These are phyloP conservation scores for Leptothorax acervorum DNA, from an alignment of 2,888 invertebrate species.

Conservation along the genomic window DNA sequence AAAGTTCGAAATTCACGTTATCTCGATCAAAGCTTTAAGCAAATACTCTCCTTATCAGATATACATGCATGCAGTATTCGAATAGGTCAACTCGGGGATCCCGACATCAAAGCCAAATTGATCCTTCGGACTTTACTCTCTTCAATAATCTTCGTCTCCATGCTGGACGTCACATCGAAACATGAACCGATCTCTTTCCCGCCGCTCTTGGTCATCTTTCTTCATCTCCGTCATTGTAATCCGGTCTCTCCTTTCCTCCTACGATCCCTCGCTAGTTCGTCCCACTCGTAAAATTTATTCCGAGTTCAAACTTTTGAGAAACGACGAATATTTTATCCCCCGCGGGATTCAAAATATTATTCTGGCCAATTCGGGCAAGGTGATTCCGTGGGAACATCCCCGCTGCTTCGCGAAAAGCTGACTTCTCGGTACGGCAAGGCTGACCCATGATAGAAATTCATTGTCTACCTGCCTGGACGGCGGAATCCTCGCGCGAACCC, in stretches of 20 bases:
- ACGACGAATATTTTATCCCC: conserved; percentile 33
- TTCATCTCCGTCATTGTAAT: background rate
- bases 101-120: background rate
- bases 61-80: background rate
- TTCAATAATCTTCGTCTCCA: background rate
- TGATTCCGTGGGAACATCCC: conserved; percentile 21
- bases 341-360: conserved; percentile 30
- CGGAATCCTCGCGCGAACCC: background rate
- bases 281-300: conserved; percentile 34
- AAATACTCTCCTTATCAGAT: conserved; percentile 33
- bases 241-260: background rate
- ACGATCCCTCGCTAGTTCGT: background rate
- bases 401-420: background rate
- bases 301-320: conserved; percentile 15
- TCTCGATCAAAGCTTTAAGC: conserved; percentile 22
- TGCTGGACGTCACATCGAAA: background rate
- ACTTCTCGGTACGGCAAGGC: conserved; percentile 3
- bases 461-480: conserved; percentile 14
- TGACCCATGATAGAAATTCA: conserved; percentile 34
- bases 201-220: background rate
- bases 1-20: background rate
- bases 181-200: background rate
- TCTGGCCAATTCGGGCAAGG: background rate
- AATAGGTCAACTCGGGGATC: background rate
- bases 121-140: background rate